Base-by-base conservation (phyloP, 1,140 invertebrate genomes). In the Zaprionus kolodkinae region DNA sequence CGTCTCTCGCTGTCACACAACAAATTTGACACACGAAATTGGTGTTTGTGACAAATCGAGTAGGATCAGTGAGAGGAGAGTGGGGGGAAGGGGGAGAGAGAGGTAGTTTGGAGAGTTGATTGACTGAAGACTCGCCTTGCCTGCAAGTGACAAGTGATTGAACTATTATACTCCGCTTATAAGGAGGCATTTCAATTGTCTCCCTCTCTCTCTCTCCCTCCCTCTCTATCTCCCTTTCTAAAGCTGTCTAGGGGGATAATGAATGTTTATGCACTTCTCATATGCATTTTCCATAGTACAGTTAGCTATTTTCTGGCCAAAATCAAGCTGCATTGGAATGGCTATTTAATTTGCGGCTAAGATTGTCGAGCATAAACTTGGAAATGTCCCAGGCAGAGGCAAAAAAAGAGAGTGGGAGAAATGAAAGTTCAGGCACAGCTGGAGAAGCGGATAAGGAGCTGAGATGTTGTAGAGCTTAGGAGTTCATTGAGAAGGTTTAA, bases 21-120 rank as follows among this genome's bases (percentile, higher is more conserved):
- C 85, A 89, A 89, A 89, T 89, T 89, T 89, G 85, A 85, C 85
- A 89, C 86, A 90, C 86, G 78, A 84, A 89, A 89, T 90, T 89
- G 85, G 85, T 89, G 85, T 90, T 85, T 89, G 78, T 90, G 85
- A 90, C 85, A 89, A 89, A 89, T 89, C 80, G 83, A 72, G 81
- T 74, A 79, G 72, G 73, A 66, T 54, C 45, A 27, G 50, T 30
- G 11, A 45, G 57, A 6, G 33, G 33, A 9, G 25, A 45, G 13
- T 27, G 38, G 57, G 33, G 21, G 21, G 50, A 40, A 63, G 33
- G 50, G 45, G 50, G 45, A 17, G 17, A 11, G 7, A 15, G 27
- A 59, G 45, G 57, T 36, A 40, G 5, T 30, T 17, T 61, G 60
- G 45, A 25, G 36, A 40, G 45, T 38, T 60, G 64, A 17, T 30